Evolutionary conservation across 1,140 invertebrate genomes (phyloP), one percentile per base, ranked within the genome.

Genomic region (Chelonus insularis): DNA sequence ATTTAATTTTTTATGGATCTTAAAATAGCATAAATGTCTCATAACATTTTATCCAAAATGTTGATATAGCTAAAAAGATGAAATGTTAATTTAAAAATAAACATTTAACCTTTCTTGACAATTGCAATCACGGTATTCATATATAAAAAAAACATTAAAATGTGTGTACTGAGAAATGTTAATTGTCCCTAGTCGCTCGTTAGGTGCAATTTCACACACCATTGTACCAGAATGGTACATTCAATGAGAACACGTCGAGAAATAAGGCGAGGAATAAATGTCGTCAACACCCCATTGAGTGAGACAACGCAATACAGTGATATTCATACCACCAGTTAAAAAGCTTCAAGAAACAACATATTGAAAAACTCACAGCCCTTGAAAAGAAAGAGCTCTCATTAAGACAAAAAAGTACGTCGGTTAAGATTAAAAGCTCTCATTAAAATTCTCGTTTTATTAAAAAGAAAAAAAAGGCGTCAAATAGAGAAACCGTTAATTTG

Each of bases 281-380:
- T 34, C 48, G 48, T 51, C 29, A 23, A 59, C 55, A 54, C 25
- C 59, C 61, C 58, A 54, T 68, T 66, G 57, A 66, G 54, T 51
- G 52, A 8, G 18, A 20, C 32, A 45, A 60, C 21, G 41, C 32
- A 47, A 62, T 54, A 65, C 54, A 9, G 16, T 57, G 59, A 57
- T 57, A 59, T 55, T 41, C 32, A 37, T 36, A 18, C 41, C 7
- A 29, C 3, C 25, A 29, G 25, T 7, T 29, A 29, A 29, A 29
- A 29, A 29, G 25, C 25, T 29, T 29, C 7, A 7, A 29, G 7
- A 7, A 29, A 29, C 3, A 4, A 3, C 25, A 29, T 29, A 29
- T 7, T 29, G 25, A 29, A 29, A 29, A 4, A 29, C 25, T 29
- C 7, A 29, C 7, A 29, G 7, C 25, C 25, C 25, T 29, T 4